phyloP scores from a whole-genome alignment of 64 coral and sea anemone genomes.

The Astreopora myriophthalma region DNA sequence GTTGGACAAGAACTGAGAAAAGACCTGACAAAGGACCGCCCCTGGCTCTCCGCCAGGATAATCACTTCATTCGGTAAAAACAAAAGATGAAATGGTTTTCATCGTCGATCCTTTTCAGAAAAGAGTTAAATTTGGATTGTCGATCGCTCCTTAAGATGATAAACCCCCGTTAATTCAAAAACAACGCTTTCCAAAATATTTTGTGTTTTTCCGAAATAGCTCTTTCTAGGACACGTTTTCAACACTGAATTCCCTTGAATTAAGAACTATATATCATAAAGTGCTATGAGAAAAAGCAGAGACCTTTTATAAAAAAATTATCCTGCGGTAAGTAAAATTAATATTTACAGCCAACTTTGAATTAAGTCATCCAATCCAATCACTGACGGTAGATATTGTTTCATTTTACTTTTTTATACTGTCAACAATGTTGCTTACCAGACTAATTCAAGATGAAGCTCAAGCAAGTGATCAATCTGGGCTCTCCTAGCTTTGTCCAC shows the following conservation, averaged over 20 bases:
- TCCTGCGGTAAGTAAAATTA: no score
- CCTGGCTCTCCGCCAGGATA: no score
- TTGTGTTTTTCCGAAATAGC: no score
- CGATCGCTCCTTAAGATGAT: no score
- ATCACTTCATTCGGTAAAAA: no score
- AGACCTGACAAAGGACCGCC: not conserved
- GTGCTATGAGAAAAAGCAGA: not conserved
- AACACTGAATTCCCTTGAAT: no score
- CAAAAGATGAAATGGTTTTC: no score
- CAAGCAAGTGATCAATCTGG: conserved; percentile 9
- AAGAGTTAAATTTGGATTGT: no score
- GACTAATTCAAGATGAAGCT: conserved; percentile 43
- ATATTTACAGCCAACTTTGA: not conserved
- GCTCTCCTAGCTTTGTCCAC: not conserved
- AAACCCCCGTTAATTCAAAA: no score
- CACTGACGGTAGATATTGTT: not conserved
- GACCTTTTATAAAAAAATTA: not conserved
- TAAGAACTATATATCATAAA: not conserved
- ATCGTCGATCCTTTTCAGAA: no score
- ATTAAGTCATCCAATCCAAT: not conserved
- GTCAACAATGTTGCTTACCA: conserved; percentile 2
- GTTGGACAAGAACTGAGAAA: not conserved
- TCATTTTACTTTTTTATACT: not conserved
- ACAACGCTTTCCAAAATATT: no score
- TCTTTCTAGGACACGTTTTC: no score